Percentiles rank a stretch among this genome's conserved stretches.
Evolutionary conservation across 2,113 vertebrate species (phyloP).

Genomic region (Calyptommatus sinebrachiatus): DNA sequence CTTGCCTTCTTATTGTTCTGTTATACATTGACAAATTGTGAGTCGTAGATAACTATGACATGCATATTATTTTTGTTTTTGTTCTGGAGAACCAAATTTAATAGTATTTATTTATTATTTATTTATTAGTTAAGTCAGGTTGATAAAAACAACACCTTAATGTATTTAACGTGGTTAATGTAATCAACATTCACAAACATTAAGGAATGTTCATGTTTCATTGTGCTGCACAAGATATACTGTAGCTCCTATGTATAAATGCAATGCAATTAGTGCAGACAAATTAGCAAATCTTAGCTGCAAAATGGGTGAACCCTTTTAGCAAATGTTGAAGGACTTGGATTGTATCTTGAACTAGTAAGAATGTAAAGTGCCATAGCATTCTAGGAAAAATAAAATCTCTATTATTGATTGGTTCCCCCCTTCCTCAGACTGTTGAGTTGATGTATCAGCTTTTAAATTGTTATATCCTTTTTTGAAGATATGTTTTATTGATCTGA

Average conservation of each 20-base stretch:
- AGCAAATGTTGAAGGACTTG: slow-evolving; percentile 30
- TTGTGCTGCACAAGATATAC: no score
- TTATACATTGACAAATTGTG: not conserved
- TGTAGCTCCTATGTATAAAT: not conserved
- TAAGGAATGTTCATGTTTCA: not conserved
- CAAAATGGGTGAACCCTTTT: not conserved
- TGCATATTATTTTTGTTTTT: not conserved
- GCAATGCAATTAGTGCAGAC: not conserved
- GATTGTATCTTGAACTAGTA: slow-evolving; percentile 43
- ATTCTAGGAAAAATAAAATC: slow-evolving; percentile 44
- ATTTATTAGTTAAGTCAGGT: not conserved
- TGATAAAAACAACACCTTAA: not conserved
- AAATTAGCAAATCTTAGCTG: not conserved
- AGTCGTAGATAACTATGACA: not conserved
- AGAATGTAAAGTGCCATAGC: slow-evolving; percentile 55
- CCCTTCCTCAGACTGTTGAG: slow-evolving; percentile 8
- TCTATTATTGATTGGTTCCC: slow-evolving; percentile 53
- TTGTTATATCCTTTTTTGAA: slow-evolving; percentile 53
- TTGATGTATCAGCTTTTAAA: slow-evolving; percentile 52
- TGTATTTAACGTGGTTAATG: no score
- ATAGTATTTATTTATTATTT: not conserved
- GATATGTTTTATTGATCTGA: slow-evolving; percentile 59
- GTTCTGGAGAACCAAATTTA: not conserved
- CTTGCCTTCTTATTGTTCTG: not conserved
- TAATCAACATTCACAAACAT: not conserved